Conservation (phyloP, 2,888 invertebrate species). For the Epistrophe grossulariae region DNA sequence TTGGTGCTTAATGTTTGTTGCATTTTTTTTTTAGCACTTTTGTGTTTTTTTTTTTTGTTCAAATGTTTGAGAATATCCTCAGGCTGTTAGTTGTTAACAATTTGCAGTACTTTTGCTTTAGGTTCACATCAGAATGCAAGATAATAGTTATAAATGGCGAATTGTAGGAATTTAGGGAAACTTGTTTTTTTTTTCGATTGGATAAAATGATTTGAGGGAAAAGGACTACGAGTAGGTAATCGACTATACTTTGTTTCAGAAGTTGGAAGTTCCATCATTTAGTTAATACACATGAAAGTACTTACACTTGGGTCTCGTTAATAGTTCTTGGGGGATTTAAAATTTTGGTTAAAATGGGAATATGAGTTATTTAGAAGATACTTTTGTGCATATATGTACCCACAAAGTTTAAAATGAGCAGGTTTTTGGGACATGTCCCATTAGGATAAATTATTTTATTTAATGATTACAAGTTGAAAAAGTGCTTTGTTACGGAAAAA, state of each 20-base stretch:
- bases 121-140: background rate
- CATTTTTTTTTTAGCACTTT: slow-evolving; percentile 25
- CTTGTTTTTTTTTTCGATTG: background rate
- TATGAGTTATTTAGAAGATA: background rate
- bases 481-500: too few species aligned
- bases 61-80: slow-evolving; percentile 43
- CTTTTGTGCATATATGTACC: too few species aligned
- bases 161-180: background rate
- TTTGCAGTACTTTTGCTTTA: slow-evolving; percentile 36
- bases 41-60: slow-evolving; percentile 12
- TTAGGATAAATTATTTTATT: too few species aligned
- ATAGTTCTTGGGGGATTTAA: background rate
- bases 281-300: background rate
- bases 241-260: background rate
- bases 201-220: background rate
- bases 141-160: slow-evolving; percentile 8
- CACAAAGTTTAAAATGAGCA: too few species aligned
- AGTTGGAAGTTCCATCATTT: slow-evolving; percentile 6
- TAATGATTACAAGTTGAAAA: too few species aligned
- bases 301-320: background rate
- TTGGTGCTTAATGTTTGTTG: slow-evolving; percentile 71
- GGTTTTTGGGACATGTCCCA: too few species aligned
- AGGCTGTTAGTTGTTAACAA: slow-evolving; percentile 64
- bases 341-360: background rate
- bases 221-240: background rate